Evolutionary conservation across 2,113 vertebrate genomes (phyloP), one percentile per base, ranked within the genome.

Genomic region (Tetrao urogallus): DNA sequence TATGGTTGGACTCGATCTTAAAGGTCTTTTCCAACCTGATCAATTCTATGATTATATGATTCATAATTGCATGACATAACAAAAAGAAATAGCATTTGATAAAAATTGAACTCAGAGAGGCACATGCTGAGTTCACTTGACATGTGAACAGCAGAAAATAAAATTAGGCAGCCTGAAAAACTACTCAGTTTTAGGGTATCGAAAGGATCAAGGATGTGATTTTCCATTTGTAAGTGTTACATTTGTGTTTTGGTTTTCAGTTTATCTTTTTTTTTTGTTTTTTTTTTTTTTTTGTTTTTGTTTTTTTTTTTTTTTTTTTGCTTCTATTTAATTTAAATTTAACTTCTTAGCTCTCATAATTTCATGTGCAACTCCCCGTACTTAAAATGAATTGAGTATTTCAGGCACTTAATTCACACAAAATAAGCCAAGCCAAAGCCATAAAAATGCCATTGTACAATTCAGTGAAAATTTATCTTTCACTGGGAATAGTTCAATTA

Each of bases 381-480:
- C 72, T 56, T 27, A 83, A 96, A 95, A 86, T 30, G 67, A 96
- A 82, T 9, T 30, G 60, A 85, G 77, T 94, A 90, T 82, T 90
- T 77, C n/a, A 93, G 42, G 30, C 18, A 87, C 15, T 94, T 94
- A 86, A 80, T 95, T 88, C 74, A 93, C 43, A 91, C 1, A 11
- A 14, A 61, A 92, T 96, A 96, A 92, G 76, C 25, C 63, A 92
- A 95, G 58, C 24, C 50, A 90, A 92, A 95, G 25, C 69, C 86
- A 82, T 97, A 89, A 97, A 97, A 91, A 91, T 96, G 91, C 91
- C 95, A 93, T 17, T 34, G 75, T 83, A 36, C 57, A 95, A 83
- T 90, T 96, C 94, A 95, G 67, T 76, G 87, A 97, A 95, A 96
- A 96, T 96, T 96, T 97, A 93, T 97, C 45, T 95, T 92, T 95